phyloP scores from a whole-genome alignment of 2,888 invertebrate species.

The Encarsia formosa region DNA sequence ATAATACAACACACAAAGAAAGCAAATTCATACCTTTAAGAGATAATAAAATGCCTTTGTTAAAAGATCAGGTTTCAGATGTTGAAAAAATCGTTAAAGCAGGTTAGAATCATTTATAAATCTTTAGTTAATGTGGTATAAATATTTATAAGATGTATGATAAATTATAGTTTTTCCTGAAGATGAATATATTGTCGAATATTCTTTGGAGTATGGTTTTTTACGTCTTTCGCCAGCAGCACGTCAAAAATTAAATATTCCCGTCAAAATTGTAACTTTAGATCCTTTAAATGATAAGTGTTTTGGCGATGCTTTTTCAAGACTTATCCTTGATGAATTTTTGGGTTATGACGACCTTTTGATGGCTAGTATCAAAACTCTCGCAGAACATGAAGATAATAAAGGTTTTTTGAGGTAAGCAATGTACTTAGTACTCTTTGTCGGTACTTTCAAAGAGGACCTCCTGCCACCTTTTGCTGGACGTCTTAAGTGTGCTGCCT shows the following conservation, averaged over 20 bases:
- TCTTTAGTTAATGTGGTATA: too few species aligned
- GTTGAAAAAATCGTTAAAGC: constrained; percentile 59
- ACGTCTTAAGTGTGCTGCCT: too few species aligned
- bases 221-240: constrained; percentile 83
- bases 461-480: too few species aligned
- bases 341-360: constrained; percentile 96
- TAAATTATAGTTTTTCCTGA: constrained; percentile 61
- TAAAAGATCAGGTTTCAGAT: constrained; percentile 54
- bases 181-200: constrained; percentile 95
- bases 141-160: too few species aligned
- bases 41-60: constrained; percentile 39
- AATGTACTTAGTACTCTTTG: too few species aligned
- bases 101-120: constrained; percentile 52
- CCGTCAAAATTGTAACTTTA: constrained; percentile 80
- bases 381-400: constrained; percentile 94
- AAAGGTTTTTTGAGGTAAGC: constrained; percentile 87
- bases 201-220: constrained; percentile 95
- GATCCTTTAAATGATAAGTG: constrained; percentile 87
- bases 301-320: constrained; percentile 89
- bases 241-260: constrained; percentile 82
- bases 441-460: too few species aligned
- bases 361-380: constrained; percentile 91
- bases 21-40: constrained; percentile 31
- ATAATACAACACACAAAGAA: constrained; percentile 33
- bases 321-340: constrained; percentile 86